Evolutionary conservation across 2,888 invertebrate genomes (phyloP), one percentile per base, ranked within the genome.

Genomic region (Cheiracanthium punctorium): DNA sequence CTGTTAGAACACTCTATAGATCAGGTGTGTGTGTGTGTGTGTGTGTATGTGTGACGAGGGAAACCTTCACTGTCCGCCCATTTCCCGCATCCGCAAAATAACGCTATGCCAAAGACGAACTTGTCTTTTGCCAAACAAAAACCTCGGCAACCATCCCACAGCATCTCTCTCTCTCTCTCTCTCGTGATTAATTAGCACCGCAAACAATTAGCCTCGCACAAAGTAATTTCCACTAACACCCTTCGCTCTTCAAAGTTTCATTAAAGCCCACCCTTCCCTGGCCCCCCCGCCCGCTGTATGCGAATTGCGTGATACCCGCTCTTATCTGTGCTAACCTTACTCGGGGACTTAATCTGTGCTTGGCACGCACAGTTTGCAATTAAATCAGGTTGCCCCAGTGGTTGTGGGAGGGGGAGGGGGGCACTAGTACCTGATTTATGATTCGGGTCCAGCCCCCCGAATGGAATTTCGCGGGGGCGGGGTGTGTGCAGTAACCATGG

Each of bases 201-300:
- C 84, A 85, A 85, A 85, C 84, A 85, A 85, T 85, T 85, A 79
- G 84, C 74, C 58, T 41, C 64, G 84, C 29, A 79, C 84, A 85
- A 85, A 85, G 84, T 85, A 85, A 85, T 85, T 85, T 79, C 71
- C 79, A 52, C 84, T 85, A 85, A 85, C 84, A 79, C 84, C 79
- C 75, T 74, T 20, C 74, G 33, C 72, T 58, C 72, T 72, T 73
- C 48, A 64, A 75, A 76, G 82, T 73, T 84, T 84, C 84, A 85
- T 85, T 85, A 85, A 85, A 76, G 74, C 74, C 69, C 37, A 58
- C 20, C 37, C 8, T 32, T 17, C 52, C 67, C 64, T 58, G 64
- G 48, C 8, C 58, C n/a, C 48, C 65, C 72, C 41, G 58, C 33
- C 72, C 17, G 29, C 52, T 58, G 58, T 24, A 17, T 58, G 24